Conservation (phyloP, 2,888 invertebrate species). For the Leptarthrus brevirostris region DNA sequence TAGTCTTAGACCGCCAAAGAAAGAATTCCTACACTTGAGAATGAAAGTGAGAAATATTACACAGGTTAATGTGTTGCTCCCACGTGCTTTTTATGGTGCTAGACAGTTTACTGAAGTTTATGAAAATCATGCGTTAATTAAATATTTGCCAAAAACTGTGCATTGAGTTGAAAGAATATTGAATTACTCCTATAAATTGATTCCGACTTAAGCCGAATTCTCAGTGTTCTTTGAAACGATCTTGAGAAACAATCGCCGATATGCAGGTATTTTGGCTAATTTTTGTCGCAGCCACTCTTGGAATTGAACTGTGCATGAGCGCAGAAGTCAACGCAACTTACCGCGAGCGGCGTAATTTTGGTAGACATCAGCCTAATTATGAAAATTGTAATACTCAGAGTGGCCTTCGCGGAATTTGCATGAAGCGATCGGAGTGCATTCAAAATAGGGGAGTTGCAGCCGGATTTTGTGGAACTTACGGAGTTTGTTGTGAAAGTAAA, state of each 20-base stretch:
- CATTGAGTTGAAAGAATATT: too few relatives aligned
- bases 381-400: conserved; percentile 61
- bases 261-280: too few relatives aligned
- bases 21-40: conserved; percentile 6
- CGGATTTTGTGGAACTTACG: conserved; percentile 63
- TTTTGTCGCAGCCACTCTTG: conserved; percentile 6
- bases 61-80: background rate
- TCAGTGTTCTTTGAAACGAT: conserved; percentile 11
- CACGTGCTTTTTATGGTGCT: background rate
- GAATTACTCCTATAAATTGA: background rate
- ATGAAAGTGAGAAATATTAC: conserved; percentile 4
- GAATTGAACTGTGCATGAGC: too few relatives aligned
- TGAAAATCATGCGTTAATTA: too few relatives aligned
- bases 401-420: conserved; percentile 62
- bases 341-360: conserved; percentile 19
- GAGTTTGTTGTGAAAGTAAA: conserved; percentile 65
- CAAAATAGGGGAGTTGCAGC: conserved; percentile 62
- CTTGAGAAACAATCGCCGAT: background rate
- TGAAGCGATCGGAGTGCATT: conserved; percentile 63
- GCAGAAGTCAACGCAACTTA: background rate
- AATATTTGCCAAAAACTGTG: too few relatives aligned
- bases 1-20: background rate
- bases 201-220: background rate
- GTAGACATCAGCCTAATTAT: background rate
- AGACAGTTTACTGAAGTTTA: background rate